Base-by-base conservation (phyloP, 2,888 invertebrate genomes). In the Noctua comes region DNA sequence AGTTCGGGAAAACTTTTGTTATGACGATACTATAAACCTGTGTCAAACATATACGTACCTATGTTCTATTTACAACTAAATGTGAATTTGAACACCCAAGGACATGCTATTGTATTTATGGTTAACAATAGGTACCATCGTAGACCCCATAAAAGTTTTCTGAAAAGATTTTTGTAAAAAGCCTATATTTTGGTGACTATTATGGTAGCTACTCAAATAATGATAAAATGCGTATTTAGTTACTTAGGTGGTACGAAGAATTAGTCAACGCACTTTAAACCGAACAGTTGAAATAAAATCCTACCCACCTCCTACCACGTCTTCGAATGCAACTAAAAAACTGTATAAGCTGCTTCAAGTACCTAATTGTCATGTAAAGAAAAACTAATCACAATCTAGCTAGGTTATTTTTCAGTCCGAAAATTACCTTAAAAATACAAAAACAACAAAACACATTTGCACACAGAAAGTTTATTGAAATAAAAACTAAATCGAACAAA, bases 1-100 rank as follows among this genome's bases (percentile, higher is more conserved):
- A 87, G 88, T 90, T 88, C 77, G 68, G 79, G 75, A 73, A 88
- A 92, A 91, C 89, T 93, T 93, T 91, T 88, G 81, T 86, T 86
- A 86, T 86, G 84, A 86, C 85, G 80, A 77, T 82, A 82, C 76
- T 83, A 85, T 76, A 86, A 86, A 84, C 77, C 79, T 83, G 78
- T 85, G 78, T 78, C 64, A 31, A 65, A 79, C 78, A 77, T 80
- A 75, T 77, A 77, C 77, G 68, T 75, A 73, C 64, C 69, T 79
- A 40, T 40, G 31, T 65, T 57, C 13, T 73, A 65, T 78, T 64
- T 36, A 65, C 51, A 68, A 82, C 51, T 59, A 62, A 85, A 81
- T 84, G 77, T 72, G 82, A 72, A 59, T 80, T 74, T 79, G 66
- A 64, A 70, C 70, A 64, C 68, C 76, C 43, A 76, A 83, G 59